Evolutionary conservation across 37 sponge, comb jelly and placozoan genomes (phyloP).

Genomic region (Corticium candelabrum): DNA sequence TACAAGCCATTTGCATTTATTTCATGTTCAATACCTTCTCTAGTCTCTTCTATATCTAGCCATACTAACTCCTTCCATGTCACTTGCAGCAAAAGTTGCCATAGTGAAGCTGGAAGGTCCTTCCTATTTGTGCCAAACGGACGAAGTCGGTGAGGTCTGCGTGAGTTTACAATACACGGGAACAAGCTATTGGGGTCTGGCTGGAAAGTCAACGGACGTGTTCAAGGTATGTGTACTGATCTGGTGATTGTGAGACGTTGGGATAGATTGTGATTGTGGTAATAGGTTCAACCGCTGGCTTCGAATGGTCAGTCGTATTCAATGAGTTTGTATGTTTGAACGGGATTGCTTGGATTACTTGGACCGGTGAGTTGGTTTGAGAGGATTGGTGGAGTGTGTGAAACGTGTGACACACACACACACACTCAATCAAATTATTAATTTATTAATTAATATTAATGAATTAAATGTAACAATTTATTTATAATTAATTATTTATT

Average conservation of each 20-base stretch:
- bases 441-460: no score
- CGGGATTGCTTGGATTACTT: constrained; percentile 84
- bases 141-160: constrained; percentile 91
- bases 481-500: no score
- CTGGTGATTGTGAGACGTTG: no score
- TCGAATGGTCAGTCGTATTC: constrained; percentile 29
- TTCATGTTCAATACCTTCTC: no score
- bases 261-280: not conserved
- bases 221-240: constrained; percentile 44
- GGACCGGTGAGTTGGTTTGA: constrained; percentile 32
- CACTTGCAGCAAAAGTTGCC: constrained; percentile 51
- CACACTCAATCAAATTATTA: no score
- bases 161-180: constrained; percentile 63
- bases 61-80: not conserved
- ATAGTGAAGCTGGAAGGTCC: constrained; percentile 56
- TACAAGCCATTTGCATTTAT: no score
- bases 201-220: constrained; percentile 56
- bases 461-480: no score
- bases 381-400: no score
- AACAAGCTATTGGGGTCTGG: constrained; percentile 70
- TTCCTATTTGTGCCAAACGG: constrained; percentile 67
- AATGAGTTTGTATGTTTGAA: constrained; percentile 51
- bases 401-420: no score
- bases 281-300: constrained; percentile 60
- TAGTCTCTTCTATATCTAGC: no score